Base-by-base conservation (phyloP, 2,113 vertebrate genomes). In the Hyperopisus bebe region DNA sequence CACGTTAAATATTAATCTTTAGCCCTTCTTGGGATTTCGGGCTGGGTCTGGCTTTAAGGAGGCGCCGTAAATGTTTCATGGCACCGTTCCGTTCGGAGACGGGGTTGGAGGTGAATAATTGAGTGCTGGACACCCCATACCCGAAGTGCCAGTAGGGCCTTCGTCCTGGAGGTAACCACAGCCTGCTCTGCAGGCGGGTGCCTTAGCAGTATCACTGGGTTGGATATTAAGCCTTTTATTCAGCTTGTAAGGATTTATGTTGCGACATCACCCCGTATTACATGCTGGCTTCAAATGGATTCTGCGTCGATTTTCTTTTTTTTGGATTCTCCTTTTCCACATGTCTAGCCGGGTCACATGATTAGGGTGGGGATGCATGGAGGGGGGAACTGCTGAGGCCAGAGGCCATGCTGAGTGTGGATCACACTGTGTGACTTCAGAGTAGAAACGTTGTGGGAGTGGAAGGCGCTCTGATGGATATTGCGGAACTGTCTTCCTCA, bases 41-140 rank as follows among this genome's bases (percentile, higher is more conserved):
- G 88, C 88, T 39, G 89, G 86, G 44, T 80, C 50, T 44, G 5
- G 21, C 93, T 94, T 94, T 93, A 94, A 92, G 77, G 74, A 51
- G 92, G 90, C 89, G 13, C 19, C 93, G 92, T 95, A 93, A 96
- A 95, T 95, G 93, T 95, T 95, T 95, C 85, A 96, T 94, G 90
- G 92, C 90, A 83, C 91, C 58, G 31, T 50, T 77, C 51, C 53
- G 19, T 90, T 90, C 46, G 83, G 91, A 55, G 94, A 93, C 91
- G 92, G 91, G 92, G 90, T 90, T 91, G 88, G 82, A 89, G 84
- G 92, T 96, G 93, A 95, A 96, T 96, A 95, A 96, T 96, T 94
- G 93, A 96, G 82, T 27, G 91, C 89, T 92, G 92, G 21, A 15
- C 44, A 47, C 48, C 31, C 89, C 89, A 55, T 70, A 92, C 89